phyloP scores from a whole-genome alignment of 2,888 invertebrate species.

The Pyrrhosoma nymphula region DNA sequence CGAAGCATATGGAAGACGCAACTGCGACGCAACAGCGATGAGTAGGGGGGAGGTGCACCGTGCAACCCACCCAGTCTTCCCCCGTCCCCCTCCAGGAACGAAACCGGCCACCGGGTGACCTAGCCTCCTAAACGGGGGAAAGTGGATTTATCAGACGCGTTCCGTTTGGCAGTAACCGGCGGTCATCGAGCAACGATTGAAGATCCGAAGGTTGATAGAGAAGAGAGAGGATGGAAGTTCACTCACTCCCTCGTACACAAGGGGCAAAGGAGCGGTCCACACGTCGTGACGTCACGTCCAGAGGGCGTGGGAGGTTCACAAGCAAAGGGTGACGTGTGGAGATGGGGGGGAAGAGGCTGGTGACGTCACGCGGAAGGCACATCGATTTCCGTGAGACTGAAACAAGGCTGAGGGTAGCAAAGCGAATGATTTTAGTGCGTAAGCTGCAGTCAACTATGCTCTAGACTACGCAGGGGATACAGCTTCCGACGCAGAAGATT shows the following conservation, averaged over 20 bases:
- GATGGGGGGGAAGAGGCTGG: background rate
- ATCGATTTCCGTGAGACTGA: too few relatives aligned
- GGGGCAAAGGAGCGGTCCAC: background rate
- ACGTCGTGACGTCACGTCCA: background rate
- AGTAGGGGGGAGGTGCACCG: background rate
- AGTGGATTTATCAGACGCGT: background rate
- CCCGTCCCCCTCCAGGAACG: background rate
- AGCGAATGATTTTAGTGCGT: too few relatives aligned
- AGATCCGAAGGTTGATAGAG: background rate
- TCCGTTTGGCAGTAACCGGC: background rate
- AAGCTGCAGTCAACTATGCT: too few relatives aligned
- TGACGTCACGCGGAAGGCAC: background rate
- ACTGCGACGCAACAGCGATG: background rate
- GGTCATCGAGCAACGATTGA: background rate
- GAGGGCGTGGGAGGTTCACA: background rate
- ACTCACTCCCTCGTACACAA: too few relatives aligned
- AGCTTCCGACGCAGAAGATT: too few relatives aligned
- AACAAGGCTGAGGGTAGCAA: too few relatives aligned
- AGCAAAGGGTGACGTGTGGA: background rate
- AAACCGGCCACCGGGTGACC: background rate
- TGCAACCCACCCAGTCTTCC: too few relatives aligned
- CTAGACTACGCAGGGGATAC: too few relatives aligned
- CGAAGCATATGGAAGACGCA: background rate
- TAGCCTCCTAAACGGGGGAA: background rate
- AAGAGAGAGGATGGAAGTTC: background rate